Evolutionary conservation across 2,888 invertebrate species (phyloP).

Genomic region (Coelinius sp.): DNA sequence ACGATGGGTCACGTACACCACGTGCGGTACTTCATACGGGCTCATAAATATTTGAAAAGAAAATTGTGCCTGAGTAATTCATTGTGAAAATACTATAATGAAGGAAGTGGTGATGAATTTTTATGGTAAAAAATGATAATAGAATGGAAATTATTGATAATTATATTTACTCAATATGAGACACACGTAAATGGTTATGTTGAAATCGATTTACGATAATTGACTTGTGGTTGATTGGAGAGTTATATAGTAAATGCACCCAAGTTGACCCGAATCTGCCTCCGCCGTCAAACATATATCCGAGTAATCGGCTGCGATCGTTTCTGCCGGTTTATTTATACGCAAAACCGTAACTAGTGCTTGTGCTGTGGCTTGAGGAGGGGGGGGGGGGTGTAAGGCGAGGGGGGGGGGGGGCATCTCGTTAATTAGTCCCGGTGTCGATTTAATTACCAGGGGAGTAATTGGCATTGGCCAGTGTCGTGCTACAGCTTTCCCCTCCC

Average conservation of each 20-base stretch:
- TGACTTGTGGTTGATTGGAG: constrained; percentile 38
- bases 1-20: constrained; percentile 57
- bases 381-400: constrained; percentile 13
- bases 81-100: not conserved
- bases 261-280: constrained; percentile 33
- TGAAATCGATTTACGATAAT: constrained; percentile 46
- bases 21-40: constrained; percentile 56
- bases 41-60: constrained; percentile 56
- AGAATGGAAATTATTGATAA: not conserved
- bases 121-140: not conserved
- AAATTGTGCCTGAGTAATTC: constrained; percentile 9
- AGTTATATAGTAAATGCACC: not conserved
- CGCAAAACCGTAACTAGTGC: constrained; percentile 17
- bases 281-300: constrained; percentile 37
- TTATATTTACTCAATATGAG: not conserved
- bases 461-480: constrained; percentile 61
- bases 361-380: constrained; percentile 20
- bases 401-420: constrained; percentile 42
- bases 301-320: constrained; percentile 18
- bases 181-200: constrained; percentile 31
- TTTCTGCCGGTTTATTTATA: constrained; percentile 43
- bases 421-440: constrained; percentile 68
- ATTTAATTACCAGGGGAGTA: constrained; percentile 69
- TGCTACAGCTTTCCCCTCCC: constrained; percentile 55
- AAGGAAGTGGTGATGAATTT: constrained; percentile 19